A percentile compares a stretch with the other conserved stretches of the same genome.
phyloP scores from a whole-genome alignment of 2,888 invertebrate genomes.

The Selenia dentaria region DNA sequence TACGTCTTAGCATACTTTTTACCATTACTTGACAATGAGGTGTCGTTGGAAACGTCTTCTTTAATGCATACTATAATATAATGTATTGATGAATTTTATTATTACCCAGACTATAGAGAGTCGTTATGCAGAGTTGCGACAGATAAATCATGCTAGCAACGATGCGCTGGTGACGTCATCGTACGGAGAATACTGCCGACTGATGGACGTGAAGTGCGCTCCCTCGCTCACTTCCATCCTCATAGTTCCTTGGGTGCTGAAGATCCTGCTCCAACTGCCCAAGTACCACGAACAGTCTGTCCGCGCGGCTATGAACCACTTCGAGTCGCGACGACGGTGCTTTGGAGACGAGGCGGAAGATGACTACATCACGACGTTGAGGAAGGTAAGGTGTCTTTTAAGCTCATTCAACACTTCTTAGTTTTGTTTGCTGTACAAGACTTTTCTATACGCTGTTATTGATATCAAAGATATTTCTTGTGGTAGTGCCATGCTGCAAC shows the following conservation, averaged over 20 bases:
- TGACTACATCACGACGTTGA: constrained; percentile 23
- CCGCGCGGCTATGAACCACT: constrained; percentile 25
- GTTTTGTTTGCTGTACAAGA: too few relatives aligned
- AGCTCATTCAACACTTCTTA: too few relatives aligned
- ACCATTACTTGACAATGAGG: too few relatives aligned
- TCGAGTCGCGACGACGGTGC: constrained; percentile 31
- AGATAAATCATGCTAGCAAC: constrained; percentile 15
- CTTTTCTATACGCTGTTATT: too few relatives aligned
- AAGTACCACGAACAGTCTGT: constrained; percentile 25
- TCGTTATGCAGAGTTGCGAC: constrained; percentile 12
- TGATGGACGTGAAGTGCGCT: constrained; percentile 45
- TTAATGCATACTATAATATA: too few relatives aligned
- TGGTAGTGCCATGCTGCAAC: too few relatives aligned
- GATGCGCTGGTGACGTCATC: constrained; percentile 17
- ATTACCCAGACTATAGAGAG: constrained; percentile 12
- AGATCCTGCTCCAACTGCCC: constrained; percentile 32
- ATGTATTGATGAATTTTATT: too few relatives aligned
- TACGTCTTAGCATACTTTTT: too few relatives aligned
- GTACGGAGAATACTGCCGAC: constrained; percentile 86
- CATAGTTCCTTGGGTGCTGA: constrained; percentile 36
- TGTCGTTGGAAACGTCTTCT: too few relatives aligned
- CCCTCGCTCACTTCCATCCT: constrained; percentile 38
- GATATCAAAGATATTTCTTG: too few relatives aligned
- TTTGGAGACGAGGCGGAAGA: constrained; percentile 34
- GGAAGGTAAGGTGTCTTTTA: constrained; percentile 27